A percentile compares a stretch with the other conserved stretches of the same genome.
These are phyloP conservation scores for Geopemphigus sp. DNA, from an alignment of 1,140 invertebrate genomes.

Conservation along the genomic window DNA sequence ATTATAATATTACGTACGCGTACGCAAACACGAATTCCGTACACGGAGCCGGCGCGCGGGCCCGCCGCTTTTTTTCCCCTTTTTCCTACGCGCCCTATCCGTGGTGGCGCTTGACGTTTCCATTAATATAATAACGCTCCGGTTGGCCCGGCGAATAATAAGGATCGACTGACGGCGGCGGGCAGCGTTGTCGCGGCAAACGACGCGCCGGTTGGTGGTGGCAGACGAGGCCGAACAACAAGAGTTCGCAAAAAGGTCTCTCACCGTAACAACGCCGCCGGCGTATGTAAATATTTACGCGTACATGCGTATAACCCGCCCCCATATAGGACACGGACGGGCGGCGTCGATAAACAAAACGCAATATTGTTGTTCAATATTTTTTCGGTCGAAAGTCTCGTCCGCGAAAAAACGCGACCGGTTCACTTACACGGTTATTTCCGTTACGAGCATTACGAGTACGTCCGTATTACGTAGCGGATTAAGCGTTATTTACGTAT, in stretches of 20 bases:
- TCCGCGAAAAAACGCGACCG: background rate
- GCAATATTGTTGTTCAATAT: conserved; percentile 15
- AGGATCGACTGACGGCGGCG: background rate
- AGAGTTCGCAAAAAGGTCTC: background rate
- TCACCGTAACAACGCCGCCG: background rate
- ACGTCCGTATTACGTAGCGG: background rate
- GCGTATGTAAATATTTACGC: conserved; percentile 24
- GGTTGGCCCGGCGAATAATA: background rate
- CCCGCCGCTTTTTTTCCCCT: too few species aligned
- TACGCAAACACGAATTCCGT: too few species aligned
- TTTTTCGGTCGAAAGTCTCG: background rate
- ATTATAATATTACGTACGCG: too few species aligned
- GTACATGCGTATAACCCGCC: background rate
- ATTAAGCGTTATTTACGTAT: background rate
- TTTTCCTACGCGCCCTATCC: too few species aligned
- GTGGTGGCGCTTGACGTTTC: conserved; percentile 22
- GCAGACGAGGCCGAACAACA: background rate
- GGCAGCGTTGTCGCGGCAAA: background rate
- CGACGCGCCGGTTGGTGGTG: background rate
- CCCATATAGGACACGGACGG: too few species aligned
- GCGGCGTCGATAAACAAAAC: background rate
- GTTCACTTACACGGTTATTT: background rate
- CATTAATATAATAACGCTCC: background rate
- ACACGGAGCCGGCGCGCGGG: too few species aligned
- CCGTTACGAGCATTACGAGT: background rate